Percentiles rank a stretch among this genome's conserved stretches.
phyloP scores from a whole-genome alignment of 2,888 invertebrate genomes.

The Ommatoiulus sabulosus region DNA sequence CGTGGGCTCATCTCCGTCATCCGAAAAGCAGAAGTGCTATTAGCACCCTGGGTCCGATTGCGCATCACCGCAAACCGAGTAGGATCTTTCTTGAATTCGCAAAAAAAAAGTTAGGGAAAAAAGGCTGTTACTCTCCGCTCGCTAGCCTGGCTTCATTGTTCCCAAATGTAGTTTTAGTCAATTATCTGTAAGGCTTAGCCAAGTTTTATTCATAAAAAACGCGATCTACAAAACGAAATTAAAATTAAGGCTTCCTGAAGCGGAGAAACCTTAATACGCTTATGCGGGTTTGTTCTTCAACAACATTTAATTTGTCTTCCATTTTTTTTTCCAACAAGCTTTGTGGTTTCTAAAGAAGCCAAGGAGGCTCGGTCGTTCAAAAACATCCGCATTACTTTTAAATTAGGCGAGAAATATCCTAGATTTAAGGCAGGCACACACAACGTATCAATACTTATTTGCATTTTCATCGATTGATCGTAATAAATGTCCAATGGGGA shows the following conservation, averaged over 20 bases:
- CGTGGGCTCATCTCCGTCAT: not conserved
- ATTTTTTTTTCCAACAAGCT: not conserved
- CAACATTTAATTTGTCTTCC: not conserved
- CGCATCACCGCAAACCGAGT: constrained; percentile 23
- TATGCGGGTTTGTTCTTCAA: not conserved
- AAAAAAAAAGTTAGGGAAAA: not conserved
- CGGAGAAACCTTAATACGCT: not conserved
- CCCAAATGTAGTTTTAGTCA: not conserved
- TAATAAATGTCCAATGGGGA: too few relatives aligned
- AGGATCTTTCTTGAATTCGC: not conserved
- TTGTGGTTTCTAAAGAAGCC: not conserved
- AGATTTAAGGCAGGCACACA: not conserved
- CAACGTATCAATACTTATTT: too few relatives aligned
- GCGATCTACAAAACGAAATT: not conserved
- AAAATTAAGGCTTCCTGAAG: not conserved
- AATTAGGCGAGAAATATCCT: not conserved
- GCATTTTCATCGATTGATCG: too few relatives aligned
- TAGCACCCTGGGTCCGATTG: constrained; percentile 12
- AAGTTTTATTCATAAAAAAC: not conserved
- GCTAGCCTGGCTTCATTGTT: not conserved
- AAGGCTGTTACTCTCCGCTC: not conserved
- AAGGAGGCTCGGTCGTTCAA: not conserved
- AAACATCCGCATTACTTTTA: not conserved
- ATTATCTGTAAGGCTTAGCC: constrained; percentile 18
- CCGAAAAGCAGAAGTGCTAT: not conserved